Evolutionary conservation across 1,140 invertebrate species (phyloP).

Genomic region (Cyclargus thomasi): DNA sequence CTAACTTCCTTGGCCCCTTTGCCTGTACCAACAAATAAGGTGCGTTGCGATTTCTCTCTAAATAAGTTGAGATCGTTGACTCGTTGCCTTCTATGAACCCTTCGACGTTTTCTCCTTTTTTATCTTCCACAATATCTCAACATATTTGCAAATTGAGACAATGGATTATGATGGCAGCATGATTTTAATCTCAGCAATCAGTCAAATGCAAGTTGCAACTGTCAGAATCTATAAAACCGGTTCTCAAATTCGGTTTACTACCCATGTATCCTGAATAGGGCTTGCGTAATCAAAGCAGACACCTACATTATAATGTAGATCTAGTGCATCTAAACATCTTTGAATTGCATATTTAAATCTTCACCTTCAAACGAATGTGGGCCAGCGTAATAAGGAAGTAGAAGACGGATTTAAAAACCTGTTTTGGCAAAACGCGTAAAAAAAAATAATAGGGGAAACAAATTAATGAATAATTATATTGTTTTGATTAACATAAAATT

Average conservation of each 20-base stretch:
- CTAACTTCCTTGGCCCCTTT: slow-evolving; percentile 17
- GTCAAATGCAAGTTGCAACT: too few species aligned
- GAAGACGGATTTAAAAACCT: slow-evolving; percentile 3
- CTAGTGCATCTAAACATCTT: background rate
- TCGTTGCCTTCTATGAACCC: background rate
- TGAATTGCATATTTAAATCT: background rate
- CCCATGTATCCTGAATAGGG: background rate
- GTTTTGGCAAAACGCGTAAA: background rate
- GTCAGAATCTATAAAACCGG: too few species aligned
- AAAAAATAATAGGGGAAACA: background rate
- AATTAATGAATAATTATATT: background rate
- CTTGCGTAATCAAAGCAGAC: background rate
- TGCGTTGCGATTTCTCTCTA: slow-evolving; percentile 23
- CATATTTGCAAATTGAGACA: background rate
- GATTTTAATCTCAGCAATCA: background rate
- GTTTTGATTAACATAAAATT: background rate
- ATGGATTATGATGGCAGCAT: background rate
- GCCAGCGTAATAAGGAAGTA: background rate
- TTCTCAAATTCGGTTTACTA: too few species aligned
- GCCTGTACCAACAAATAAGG: slow-evolving; percentile 12
- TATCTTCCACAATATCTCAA: background rate
- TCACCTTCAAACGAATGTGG: background rate
- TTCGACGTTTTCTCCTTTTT: slow-evolving; percentile 20
- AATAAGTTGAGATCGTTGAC: slow-evolving; percentile 20
- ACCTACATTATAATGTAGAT: background rate